phyloP scores from a whole-genome alignment of 2,888 invertebrate species.

The Caenorhabditis sinica region DNA sequence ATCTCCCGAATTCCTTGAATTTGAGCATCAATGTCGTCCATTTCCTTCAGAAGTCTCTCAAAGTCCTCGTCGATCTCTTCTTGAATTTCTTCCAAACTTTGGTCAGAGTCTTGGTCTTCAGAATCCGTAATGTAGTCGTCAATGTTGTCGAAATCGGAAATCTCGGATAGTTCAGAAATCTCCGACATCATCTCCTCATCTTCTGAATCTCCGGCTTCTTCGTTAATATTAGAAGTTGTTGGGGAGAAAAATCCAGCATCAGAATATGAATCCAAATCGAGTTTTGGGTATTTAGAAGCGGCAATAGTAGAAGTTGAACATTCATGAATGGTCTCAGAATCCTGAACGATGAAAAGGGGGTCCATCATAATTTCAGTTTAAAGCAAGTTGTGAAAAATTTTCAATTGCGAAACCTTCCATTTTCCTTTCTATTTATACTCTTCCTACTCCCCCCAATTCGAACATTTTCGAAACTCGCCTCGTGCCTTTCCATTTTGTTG shows the following conservation, averaged over 20 bases:
- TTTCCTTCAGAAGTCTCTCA: slow-evolving; percentile 2
- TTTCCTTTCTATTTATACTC: slow-evolving; percentile 1
- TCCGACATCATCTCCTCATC: not conserved
- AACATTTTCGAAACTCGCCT: slow-evolving; percentile 1
- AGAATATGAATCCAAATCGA: not conserved
- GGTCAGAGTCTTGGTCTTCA: not conserved
- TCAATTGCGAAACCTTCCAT: slow-evolving; percentile 6
- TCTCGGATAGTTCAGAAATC: not conserved
- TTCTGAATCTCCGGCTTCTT: not conserved
- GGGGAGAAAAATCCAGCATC: slow-evolving; percentile 5
- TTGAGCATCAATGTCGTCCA: slow-evolving; percentile 19
- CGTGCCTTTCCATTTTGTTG: too few relatives aligned
- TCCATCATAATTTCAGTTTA: slow-evolving; percentile 1
- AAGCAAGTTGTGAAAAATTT: not conserved
- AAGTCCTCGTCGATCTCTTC: slow-evolving; percentile 18
- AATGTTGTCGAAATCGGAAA: not conserved
- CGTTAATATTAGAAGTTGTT: not conserved
- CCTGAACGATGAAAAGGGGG: not conserved
- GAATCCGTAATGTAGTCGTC: not conserved
- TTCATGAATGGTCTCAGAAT: not conserved
- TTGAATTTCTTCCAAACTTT: slow-evolving; percentile 30
- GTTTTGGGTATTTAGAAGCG: not conserved
- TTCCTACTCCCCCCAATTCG: slow-evolving; percentile 1
- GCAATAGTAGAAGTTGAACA: not conserved
- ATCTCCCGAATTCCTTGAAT: not conserved